Base-by-base conservation (phyloP, 2,888 invertebrate genomes). In the Tenthredo livida region DNA sequence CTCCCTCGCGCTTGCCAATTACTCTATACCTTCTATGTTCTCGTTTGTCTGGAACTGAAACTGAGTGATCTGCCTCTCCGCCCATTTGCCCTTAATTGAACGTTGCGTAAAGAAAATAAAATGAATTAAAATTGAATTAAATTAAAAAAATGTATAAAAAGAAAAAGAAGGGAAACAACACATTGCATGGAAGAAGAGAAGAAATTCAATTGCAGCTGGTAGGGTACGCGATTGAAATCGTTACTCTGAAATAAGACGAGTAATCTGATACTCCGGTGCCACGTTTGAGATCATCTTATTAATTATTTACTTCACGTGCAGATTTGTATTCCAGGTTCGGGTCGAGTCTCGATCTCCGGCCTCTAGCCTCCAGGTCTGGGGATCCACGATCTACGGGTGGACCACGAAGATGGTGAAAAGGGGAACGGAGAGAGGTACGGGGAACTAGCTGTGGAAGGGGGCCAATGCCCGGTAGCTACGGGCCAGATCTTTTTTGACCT, bases 381-480 rank as follows among this genome's bases (percentile, higher is more conserved):
- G 80, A 29, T 37, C 40, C 80, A 61, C 58, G 61, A 61, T 80
- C 80, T 80, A 80, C 61, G 58, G 80, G 80, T 50, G 80, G 80
- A 80, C 58, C 61, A 50, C 50, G 83, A 70, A 83, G 83, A 70
- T 65, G 83, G n/a, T 67, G 83, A 83, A 37, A 50, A 33, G 70
- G 70, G 29, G 67, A 70, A 29, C 17, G 65, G 50, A 43, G 83
- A 33, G 83, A 40, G 21, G 43, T 21, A n/a, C 10, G 47, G 21
- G 67, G 67, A 61, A 47, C 3, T 25, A 33, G 47, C 29, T 33
- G 67, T 83, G 83, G 83, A 67, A 50, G 83, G 83, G 83, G 70
- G 65, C 83, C 83, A 83, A 83, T 70, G 83, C 83, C 83, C 83
- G 83, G 83, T 83, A 83, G 83, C 83, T 70, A 83, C 83, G 83